These are phyloP conservation scores for Aleadryas rufinucha DNA, from an alignment of 2,113 vertebrate genomes.

Conservation along the genomic window DNA sequence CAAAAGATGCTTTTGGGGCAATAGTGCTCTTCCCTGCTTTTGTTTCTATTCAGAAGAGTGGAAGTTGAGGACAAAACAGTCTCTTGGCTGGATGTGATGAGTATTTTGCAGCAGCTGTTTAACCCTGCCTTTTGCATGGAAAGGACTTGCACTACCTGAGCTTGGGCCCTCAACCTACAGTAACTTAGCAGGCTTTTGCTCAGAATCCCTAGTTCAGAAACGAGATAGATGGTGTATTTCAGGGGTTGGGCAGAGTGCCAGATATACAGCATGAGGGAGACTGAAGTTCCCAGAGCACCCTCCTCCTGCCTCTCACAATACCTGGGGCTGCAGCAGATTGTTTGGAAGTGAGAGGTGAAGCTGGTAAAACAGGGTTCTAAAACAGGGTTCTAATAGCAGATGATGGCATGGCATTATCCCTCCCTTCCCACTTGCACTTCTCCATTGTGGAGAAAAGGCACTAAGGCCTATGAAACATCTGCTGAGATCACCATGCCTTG, in stretches of 20 bases:
- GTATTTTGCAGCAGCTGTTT: not conserved
- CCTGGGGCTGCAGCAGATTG: not conserved
- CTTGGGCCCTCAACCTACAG: not conserved
- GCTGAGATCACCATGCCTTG: not conserved
- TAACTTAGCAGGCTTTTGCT: not conserved
- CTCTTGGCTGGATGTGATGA: not conserved
- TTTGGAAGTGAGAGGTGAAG: not conserved
- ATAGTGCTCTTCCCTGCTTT: not conserved
- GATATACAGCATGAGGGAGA: not conserved
- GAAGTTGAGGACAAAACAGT: not conserved
- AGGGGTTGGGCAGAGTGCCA: not conserved
- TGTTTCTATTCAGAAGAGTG: not conserved
- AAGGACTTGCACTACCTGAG: not conserved
- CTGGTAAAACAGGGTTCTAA: not conserved
- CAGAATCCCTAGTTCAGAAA: not conserved
- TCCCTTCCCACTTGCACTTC: not conserved
- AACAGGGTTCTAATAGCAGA: not conserved
- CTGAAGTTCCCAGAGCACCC: fast-evolving
- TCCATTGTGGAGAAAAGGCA: not conserved
- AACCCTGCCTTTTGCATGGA: not conserved
- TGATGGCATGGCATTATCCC: not conserved
- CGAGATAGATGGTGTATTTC: not conserved
- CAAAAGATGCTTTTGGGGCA: not conserved
- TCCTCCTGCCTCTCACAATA: not conserved
- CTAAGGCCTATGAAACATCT: fast-evolving